Evolutionary conservation across 2,888 invertebrate species (phyloP).

Genomic region (Heliconius charithonia): DNA sequence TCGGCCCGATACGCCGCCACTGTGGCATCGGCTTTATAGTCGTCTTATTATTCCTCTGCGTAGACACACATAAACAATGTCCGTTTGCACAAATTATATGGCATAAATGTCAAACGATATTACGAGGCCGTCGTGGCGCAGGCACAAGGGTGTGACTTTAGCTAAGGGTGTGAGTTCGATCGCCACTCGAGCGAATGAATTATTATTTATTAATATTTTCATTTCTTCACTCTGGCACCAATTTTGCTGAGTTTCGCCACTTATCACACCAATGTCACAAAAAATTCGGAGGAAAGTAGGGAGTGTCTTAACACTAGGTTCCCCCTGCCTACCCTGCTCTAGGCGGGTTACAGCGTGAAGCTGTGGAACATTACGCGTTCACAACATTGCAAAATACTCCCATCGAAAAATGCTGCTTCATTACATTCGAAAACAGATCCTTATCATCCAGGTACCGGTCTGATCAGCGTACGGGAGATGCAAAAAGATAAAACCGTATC

Average conservation of each 20-base stretch:
- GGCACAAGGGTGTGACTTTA: too few species aligned
- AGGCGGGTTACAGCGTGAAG: too few species aligned
- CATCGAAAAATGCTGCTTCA: slow-evolving; percentile 40
- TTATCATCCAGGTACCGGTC: slow-evolving; percentile 47
- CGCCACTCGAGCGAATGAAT: too few species aligned
- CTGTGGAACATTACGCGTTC: not conserved
- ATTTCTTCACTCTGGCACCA: too few species aligned
- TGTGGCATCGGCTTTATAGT: slow-evolving; percentile 78
- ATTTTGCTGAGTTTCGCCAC: too few species aligned
- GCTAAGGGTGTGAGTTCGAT: too few species aligned
- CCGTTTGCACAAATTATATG: slow-evolving; percentile 46
- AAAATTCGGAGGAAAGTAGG: too few species aligned
- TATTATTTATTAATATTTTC: too few species aligned
- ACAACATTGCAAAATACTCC: slow-evolving; percentile 28
- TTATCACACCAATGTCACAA: too few species aligned
- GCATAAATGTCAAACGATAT: slow-evolving; percentile 32
- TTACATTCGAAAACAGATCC: slow-evolving; percentile 39
- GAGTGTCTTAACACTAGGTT: too few species aligned
- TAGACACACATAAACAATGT: slow-evolving; percentile 51
- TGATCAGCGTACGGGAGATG: slow-evolving; percentile 56
- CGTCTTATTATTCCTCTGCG: slow-evolving; percentile 56
- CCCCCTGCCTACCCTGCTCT: too few species aligned
- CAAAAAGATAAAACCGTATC: slow-evolving; percentile 78
- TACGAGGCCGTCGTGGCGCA: not conserved
- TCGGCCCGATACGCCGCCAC: slow-evolving; percentile 73